Evolutionary conservation across 1,140 invertebrate species (phyloP).

Genomic region (Archegozetes longisetosus): DNA sequence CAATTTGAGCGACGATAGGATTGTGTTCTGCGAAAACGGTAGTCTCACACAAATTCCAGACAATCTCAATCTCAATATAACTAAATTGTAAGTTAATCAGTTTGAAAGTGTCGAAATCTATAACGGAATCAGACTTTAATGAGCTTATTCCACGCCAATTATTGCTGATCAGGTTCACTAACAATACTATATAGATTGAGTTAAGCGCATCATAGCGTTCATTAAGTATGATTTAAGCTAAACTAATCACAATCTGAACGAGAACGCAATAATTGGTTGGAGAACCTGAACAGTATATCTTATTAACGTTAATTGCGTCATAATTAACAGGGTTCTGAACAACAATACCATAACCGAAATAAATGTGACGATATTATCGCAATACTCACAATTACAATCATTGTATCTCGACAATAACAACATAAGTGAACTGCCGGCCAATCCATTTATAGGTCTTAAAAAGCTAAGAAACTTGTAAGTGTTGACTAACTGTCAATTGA

Average conservation of each 20-base stretch:
- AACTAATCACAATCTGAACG: too few species aligned
- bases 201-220: too few species aligned
- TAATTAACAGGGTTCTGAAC: not conserved
- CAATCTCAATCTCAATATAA: not conserved
- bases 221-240: too few species aligned
- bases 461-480: not conserved
- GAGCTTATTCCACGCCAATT: too few species aligned
- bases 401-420: conserved; percentile 1
- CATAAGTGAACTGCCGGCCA: conserved; percentile 3
- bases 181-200: too few species aligned
- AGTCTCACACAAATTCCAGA: not conserved
- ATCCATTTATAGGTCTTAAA: conserved; percentile 7
- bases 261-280: too few species aligned
- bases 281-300: too few species aligned
- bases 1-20: not conserved
- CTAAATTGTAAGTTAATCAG: not conserved
- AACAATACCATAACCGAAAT: not conserved
- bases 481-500: not conserved
- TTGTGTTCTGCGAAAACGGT: conserved; percentile 1
- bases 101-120: not conserved
- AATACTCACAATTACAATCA: not conserved
- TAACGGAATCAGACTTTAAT: not conserved
- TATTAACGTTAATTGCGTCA: too few species aligned
- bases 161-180: too few species aligned
- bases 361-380: not conserved